Base-by-base conservation (phyloP, 1,140 invertebrate genomes). In the Psilanteris sp. region DNA sequence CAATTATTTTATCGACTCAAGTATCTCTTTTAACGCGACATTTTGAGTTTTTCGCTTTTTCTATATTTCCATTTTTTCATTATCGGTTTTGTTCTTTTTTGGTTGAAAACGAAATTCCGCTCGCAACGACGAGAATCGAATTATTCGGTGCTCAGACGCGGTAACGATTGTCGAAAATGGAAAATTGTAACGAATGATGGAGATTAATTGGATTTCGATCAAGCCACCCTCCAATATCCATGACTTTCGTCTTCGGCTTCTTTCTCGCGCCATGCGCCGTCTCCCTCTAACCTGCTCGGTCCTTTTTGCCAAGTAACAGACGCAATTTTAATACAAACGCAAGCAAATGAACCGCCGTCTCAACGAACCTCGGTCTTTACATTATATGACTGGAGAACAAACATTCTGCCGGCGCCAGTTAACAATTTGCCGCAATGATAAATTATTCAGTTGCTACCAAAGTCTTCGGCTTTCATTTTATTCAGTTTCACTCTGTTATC, bases 131-230 rank as follows among this genome's bases (percentile, higher is more conserved):
- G 29, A 43, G 52, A 57, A 68, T 50, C 52, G 26, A 70, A 59
- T 59, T 70, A 70, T 59, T 70, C 27, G 27, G 46, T 52, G 41
- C 32, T 67, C 62, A 55, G 31, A 32, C 50, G 50, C 41, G 11
- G 8, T 15, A 48, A 29, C 61, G 52, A 68, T 57, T 44, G 54
- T 43, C 54, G 66, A 59, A 70, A 70, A 57, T 59, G 66, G 46
- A 46, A 71, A 52, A 61, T 54, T 61, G 54, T 71, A 71, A 59
- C 66, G 37, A 61, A 27, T 46, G 55, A 61, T 71, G 46, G 66
- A 54, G 55, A 71, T 71, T 71, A 71, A 71, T 71, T 61, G 68
- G 68, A 72, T 62, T 57, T 9, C 57, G 41, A 54, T 62, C 37
- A 29, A 61, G 39, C 31, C 26, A 8, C 14, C 26, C 44, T 57